Evolutionary conservation across 2,888 invertebrate species (phyloP), one percentile per base, ranked within the genome.

Genomic region (Amblyjoppa fuscipennis): DNA sequence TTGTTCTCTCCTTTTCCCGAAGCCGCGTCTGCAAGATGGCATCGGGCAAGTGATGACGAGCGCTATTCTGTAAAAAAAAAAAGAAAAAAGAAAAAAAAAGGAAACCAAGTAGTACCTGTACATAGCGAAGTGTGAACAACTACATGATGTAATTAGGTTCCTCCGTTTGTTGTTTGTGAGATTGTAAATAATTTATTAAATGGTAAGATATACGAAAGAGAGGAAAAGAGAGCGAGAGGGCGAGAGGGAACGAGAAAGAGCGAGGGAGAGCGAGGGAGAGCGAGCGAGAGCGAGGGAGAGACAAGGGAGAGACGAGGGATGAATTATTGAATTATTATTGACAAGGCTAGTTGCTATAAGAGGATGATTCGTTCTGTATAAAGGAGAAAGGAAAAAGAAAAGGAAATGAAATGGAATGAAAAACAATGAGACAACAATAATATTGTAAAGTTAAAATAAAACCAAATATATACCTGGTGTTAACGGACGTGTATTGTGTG

Each of bases 111-210:
- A 94, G 93, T 94, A 94, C 93, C 93, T 94, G 94, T 94, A 94
- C 91, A 94, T 94, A 94, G 93, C 90, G 89, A 93, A 93, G 92
- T 92, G 92, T 92, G 91, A 92, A 92, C 91, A 93, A 92, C 91
- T 93, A 92, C 81, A 93, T 90, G 90, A 94, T 94, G 93, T 94
- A 93, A 94, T 94, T 94, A 94, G 93, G 93, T 93, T 93, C 92
- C 93, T 94, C 93, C 91, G 93, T 94, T 94, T 94, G 93, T 93
- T 94, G 93, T 94, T 94, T 94, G 93, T 93, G 94, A 94, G 92
- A 94, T 93, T 94, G 94, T 94, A 94, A 90, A 94, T 94, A 94
- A 94, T 94, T 94, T 94, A 94, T 93, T 93, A 92, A 93, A 91
- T 89, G 90, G 90, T 91, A 91, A 90, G 90, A 91, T 88, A 92